Conservation (phyloP, 2,113 vertebrate species). For the Myotis lucifugus region DNA sequence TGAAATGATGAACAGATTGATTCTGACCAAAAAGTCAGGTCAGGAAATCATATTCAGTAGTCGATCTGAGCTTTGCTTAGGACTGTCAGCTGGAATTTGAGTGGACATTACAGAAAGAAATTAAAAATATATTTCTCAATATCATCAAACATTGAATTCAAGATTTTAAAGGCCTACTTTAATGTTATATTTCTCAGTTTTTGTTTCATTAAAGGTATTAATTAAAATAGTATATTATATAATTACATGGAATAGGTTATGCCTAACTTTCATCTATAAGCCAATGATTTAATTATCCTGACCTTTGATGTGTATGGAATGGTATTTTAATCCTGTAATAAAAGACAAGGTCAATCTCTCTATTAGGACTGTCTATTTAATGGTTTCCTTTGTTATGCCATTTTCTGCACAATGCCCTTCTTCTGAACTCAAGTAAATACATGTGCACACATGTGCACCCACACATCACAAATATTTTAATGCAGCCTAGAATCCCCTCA, state of each 20-base stretch:
- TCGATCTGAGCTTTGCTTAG: background rate
- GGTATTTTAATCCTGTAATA: background rate
- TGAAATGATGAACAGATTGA: constrained; percentile 55
- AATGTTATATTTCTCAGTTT: background rate
- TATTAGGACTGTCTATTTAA: background rate
- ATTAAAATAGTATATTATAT: background rate
- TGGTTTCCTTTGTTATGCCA: too few species aligned
- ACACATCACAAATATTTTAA: background rate
- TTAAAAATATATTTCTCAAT: background rate
- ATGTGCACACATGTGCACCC: too few species aligned
- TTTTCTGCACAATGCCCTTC: too few species aligned
- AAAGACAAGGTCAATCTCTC: background rate
- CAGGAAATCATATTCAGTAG: constrained; percentile 1
- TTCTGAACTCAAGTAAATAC: background rate
- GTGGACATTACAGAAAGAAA: background rate
- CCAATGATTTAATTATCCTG: background rate
- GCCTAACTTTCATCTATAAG: background rate
- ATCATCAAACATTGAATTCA: background rate
- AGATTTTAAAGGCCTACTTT: background rate
- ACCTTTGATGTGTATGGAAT: background rate
- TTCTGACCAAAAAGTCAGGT: background rate
- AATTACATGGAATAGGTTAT: background rate
- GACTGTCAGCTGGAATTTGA: background rate
- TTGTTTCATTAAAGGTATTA: background rate
- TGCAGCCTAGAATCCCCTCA: background rate